Base-by-base conservation (phyloP, 2,888 invertebrate genomes). In the Sesia bembeciformis region DNA sequence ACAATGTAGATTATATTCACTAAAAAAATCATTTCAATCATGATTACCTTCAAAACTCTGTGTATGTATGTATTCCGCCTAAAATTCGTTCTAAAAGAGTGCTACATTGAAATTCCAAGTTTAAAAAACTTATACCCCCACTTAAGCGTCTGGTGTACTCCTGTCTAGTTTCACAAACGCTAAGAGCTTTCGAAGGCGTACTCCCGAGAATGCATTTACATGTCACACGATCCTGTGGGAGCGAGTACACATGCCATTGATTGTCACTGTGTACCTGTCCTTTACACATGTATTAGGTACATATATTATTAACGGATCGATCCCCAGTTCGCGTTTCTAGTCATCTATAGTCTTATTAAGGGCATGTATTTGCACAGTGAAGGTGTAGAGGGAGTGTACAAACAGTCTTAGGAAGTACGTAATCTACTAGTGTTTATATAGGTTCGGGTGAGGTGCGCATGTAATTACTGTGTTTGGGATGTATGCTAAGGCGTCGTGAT, bases 201-300 rank as follows among this genome's bases (percentile, higher is more conserved):
- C 74, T 74, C 71, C 70, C 69, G 68, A 70, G 71, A 86, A 83
- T 86, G 88, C 87, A 89, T 88, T 87, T 85, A 84, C 88, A 88
- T 66, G 62, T 83, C 80, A 75, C 77, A 74, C 72, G 78, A 76
- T 71, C 76, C 75, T 78, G 79, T 84, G 86, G 78, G 87, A 85
- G 78, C 72, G 66, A 70, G 64, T 72, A 72, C 87, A 86, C 77
- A 68, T 85, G 87, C 52, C 74, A 66, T 65, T 81, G 82, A 80
- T 83, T 83, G 82, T 79, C 61, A 67, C 71, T 66, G 40, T 65
- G 81, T 81, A 77, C 73, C 73, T 74, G 72, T 59, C 63, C 62
- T 63, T 65, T 59, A 62, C 58, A 63, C 66, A 63, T 62, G 64
- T 69, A 68, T 42, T 52, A 49, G 53, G 51, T 52, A 54, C 53